phyloP scores from a whole-genome alignment of 2,113 vertebrate species.

The Rynchops niger region DNA sequence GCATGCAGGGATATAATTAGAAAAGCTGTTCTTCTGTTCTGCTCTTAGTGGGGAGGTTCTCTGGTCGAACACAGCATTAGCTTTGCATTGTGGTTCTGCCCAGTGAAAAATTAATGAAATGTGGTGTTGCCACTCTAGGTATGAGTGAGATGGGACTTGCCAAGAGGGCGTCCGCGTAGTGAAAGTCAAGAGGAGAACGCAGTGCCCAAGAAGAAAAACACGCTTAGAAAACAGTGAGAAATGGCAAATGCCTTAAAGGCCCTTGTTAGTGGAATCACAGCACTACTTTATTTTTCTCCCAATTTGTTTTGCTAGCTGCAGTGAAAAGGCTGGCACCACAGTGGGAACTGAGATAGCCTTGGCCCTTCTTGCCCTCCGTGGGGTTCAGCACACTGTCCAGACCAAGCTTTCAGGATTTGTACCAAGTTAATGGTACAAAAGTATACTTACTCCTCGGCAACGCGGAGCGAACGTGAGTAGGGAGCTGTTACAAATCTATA shows the following conservation, averaged over 20 bases:
- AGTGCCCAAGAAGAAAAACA: no score
- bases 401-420: not conserved
- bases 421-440: not conserved
- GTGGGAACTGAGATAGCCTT: not conserved
- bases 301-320: not conserved
- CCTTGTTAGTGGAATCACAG: fast-evolving
- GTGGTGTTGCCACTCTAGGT: not conserved
- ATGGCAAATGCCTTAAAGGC: not conserved
- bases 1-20: not conserved
- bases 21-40: not conserved
- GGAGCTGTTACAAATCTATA: not conserved
- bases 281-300: not conserved
- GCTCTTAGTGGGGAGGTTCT: no score
- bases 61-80: fast-evolving
- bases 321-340: not conserved
- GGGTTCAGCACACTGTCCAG: not conserved
- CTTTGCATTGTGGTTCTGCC: not conserved
- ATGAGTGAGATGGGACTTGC: not conserved
- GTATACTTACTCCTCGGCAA: not conserved
- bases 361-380: not conserved
- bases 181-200: not conserved
- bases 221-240: fast-evolving
- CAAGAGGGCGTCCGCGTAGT: fast-evolving
- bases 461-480: fast-evolving
- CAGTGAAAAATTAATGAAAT: not conserved